phyloP scores from a whole-genome alignment of 2,113 vertebrate genomes.

The Daubentonia madagascariensis region DNA sequence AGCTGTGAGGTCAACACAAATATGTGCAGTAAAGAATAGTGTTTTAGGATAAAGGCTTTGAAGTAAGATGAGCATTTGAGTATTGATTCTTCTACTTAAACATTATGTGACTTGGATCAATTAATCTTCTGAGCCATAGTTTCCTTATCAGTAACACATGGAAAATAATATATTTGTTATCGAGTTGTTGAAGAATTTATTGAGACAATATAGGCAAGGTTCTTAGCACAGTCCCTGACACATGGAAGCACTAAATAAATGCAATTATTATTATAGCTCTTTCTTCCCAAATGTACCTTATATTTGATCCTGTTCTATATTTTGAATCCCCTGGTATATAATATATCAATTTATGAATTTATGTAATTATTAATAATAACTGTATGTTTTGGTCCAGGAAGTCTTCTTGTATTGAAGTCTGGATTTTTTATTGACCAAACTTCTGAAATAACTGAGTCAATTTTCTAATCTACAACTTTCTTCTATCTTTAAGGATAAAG shows the following conservation, averaged over 20 bases:
- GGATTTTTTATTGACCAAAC: background rate
- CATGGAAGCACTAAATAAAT: background rate
- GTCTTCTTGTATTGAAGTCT: background rate
- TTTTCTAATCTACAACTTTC: background rate
- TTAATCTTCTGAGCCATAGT: background rate
- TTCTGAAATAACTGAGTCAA: background rate
- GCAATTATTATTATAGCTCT: background rate
- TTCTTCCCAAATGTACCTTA: background rate
- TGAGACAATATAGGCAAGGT: background rate
- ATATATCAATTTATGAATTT: background rate
- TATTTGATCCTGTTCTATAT: background rate
- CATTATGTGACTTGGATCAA: background rate
- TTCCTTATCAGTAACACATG: background rate
- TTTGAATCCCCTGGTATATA: slow-evolving; percentile 15
- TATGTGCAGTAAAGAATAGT: background rate
- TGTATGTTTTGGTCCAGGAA: background rate
- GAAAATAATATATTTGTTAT: background rate
- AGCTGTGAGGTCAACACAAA: background rate
- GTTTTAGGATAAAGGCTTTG: background rate
- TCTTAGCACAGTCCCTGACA: background rate
- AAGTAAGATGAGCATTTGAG: background rate
- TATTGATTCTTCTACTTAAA: background rate
- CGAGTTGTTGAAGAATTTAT: background rate
- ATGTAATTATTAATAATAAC: background rate
- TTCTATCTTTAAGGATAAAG: slow-evolving; percentile 8